These are phyloP conservation scores for Mayetiola destructor DNA, from an alignment of 2,888 invertebrate species.

Conservation along the genomic window DNA sequence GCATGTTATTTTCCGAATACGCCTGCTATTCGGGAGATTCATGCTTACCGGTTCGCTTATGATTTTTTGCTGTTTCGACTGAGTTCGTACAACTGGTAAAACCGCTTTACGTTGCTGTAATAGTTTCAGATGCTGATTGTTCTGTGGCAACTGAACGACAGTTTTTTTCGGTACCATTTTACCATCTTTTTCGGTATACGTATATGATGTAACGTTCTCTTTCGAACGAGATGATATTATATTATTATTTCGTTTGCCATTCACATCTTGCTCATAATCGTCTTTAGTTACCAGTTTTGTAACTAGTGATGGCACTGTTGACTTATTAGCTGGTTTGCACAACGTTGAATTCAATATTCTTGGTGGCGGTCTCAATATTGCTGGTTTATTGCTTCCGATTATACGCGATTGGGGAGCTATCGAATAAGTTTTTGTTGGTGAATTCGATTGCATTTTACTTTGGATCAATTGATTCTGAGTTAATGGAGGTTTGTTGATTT, in stretches of 20 bases:
- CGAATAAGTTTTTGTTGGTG: slow-evolving; percentile 2
- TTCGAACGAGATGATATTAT: slow-evolving; percentile 6
- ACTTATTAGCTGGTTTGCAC: slow-evolving; percentile 5
- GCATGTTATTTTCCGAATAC: slow-evolving; percentile 34
- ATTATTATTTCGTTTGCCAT: not conserved
- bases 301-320: slow-evolving; percentile 8
- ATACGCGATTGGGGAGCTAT: not conserved
- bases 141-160: not conserved
- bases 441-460: not conserved
- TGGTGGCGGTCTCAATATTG: slow-evolving; percentile 7
- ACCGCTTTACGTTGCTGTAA: not conserved
- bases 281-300: slow-evolving; percentile 7
- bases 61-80: not conserved
- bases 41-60: not conserved
- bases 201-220: slow-evolving; percentile 6
- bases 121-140: not conserved
- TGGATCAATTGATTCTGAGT: slow-evolving; percentile 13
- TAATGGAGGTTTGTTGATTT: not conserved
- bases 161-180: not conserved
- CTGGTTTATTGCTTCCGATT: not conserved
- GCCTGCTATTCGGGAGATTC: slow-evolving; percentile 28
- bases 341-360: slow-evolving; percentile 15
- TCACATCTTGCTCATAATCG: not conserved
- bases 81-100: not conserved
- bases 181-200: slow-evolving; percentile 6